Evolutionary conservation across 2,113 vertebrate genomes (phyloP), one percentile per base, ranked within the genome.

Genomic region (Peromyscus polionotus): DNA sequence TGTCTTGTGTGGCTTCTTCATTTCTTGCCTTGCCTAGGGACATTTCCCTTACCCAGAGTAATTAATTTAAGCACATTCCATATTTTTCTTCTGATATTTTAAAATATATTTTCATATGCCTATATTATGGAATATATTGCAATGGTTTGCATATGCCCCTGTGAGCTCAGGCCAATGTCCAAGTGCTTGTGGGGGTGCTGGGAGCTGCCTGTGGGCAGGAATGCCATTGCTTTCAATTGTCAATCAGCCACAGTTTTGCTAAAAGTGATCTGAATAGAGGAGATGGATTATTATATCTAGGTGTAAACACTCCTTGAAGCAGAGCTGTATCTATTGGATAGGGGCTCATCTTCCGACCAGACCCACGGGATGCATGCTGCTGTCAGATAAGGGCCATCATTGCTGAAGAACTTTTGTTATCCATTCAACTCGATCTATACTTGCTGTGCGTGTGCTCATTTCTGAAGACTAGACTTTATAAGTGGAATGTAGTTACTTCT

Each of bases 271-370:
- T 75, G 86, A 90, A 84, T 31, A 91, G 22, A 94, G 42, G 10
- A 77, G 92, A 92, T 16, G 33, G 75, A 89, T 91, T 45, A 63
- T 65, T 90, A 57, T 45, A 91, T 79, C 88, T 96, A 61, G 20
- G 39, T 76, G n/a, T 86, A 80, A 75, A 2, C 73, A 83, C 80
- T 91, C 54, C 77, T 89, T 86, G 54, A 95, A 91, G 67, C 33
- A 85, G 73, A 76, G 13, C 86, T 79, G 77, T 92, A 45, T 88
- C 92, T 94, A 17, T 81, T 89, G 24, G 24, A 80, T 39, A 92
- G 22, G 94, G 31, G 14, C 12, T 95, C 33, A 48, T 57, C 92
- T 92, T 72, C 96, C 67, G 26, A 91, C 67, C 54, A 96, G 95
- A 36, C 33, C 63, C 90, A 3, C 11, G 75, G 83, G 36, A 89